Evolutionary conservation across 2,797 vertebrate genomes (phyloP), one percentile per base, ranked within the genome.

Genomic region (Thamnophis elegans): DNA sequence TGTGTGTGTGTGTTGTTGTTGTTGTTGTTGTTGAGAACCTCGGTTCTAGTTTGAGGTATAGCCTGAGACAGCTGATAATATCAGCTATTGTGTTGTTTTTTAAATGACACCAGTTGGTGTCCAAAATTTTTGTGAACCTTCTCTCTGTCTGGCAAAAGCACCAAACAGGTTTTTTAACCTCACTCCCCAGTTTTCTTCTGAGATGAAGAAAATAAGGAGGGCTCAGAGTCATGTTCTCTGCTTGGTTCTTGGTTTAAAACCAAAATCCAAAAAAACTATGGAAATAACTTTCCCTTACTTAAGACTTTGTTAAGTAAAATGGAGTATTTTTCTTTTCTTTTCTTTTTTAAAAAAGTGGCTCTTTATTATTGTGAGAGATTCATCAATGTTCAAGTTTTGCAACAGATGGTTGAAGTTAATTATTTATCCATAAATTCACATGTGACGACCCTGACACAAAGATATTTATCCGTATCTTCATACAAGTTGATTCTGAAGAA

Each of bases 41-140:
- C 42, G 0, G 26, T 55, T 92, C 56, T 96, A 89, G 96, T 92
- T 82, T 95, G 96, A 97, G 96, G 94, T 87, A 88, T 73, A 92
- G 95, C 91, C 91, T 73, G 28, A 90, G 87, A 65, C 93, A 56
- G 94, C 92, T 91, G 94, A 89, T 82, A 82, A 47, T 90, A 90
- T 94, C 16, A 88, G 88, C 86, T 82, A 90, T 56, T 20, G 26
- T 0, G 2, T 91, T 94, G n/a, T 95, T 95, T 95, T 65, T 95
- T 94, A 87, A 87, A 73, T 47, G 25, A 54, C 36, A 60, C 20
- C 89, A 60, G 36, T 10, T n/a, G n/a, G 96, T 97, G 96, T 97
- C 97, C 97, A 96, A 93, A 94, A 94, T 95, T 92, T 96, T 42
- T 92, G 91, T 85, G 91, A 97, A 94, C 94, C 96, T 94, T 95